Evolutionary conservation across 2,888 invertebrate species (phyloP), one percentile per base, ranked within the genome.

Genomic region (Noctua pronuba): DNA sequence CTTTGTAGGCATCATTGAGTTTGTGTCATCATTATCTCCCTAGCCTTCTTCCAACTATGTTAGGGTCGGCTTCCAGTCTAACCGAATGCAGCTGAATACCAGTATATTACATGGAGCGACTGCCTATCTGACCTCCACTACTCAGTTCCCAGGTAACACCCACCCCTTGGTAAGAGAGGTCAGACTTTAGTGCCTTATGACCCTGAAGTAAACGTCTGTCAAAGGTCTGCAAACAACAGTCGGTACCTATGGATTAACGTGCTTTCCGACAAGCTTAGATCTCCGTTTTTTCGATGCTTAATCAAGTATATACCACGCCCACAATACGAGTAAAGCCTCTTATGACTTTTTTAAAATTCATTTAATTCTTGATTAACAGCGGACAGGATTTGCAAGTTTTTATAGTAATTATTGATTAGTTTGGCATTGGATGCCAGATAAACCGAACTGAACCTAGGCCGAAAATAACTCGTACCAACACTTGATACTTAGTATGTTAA

Each of bases 341-440:
- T n/a, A 55, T 5, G 28, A n/a, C 11, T n/a, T 55, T n/a, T n/a
- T 55, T n/a, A 0, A 5, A 55, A 55, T 13, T 13, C 5, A 5
- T 55, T 1, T 28, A 28, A n/a, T 0, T 55, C n/a, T 28, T 55
- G 55, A 55, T 55, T 28, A 55, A 55, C 55, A 55, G n/a, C n/a
- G n/a, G n/a, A n/a, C n/a, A 55, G 44, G n/a, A 58, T 74, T 58
- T 35, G 8, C 35, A 31, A 52, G 18, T 58, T 70, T 71, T 70
- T 69, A 55, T 18, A n/a, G 24, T 44, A 13, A 74, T 44, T 18
- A 70, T 44, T 31, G 70, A 69, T 73, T 69, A 31, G 31, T 55
- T 44, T 55, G 7, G 18, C 31, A 55, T 73, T 55, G 18, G 10
- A n/a, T 58, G 58, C 3, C 6, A 18, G 18, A 46, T 46, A 44